Evolutionary conservation across 2,797 vertebrate species (phyloP).

Genomic region (Cyprinella venusta): DNA sequence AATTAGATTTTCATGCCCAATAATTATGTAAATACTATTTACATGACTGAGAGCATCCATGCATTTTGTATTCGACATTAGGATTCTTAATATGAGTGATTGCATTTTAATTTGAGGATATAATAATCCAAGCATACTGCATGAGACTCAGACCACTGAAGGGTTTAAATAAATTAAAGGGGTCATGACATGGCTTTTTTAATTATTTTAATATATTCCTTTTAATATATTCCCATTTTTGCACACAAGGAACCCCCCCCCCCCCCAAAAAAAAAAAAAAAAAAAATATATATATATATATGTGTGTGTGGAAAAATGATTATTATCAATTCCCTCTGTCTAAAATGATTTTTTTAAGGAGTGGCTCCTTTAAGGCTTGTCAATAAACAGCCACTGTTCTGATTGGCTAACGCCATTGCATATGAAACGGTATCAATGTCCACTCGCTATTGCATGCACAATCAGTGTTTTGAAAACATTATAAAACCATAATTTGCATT

Average conservation of each 20-base stretch:
- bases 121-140: constrained; percentile 50
- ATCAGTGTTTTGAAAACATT: too few species aligned
- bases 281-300: too few species aligned
- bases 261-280: too few species aligned
- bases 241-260: too few species aligned
- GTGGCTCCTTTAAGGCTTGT: too few species aligned
- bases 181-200: background rate
- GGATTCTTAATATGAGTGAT: constrained; percentile 59
- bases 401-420: too few species aligned
- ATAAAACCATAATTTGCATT: too few species aligned
- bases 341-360: background rate
- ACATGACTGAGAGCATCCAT: constrained; percentile 51
- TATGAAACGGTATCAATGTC: too few species aligned
- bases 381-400: too few species aligned
- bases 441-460: too few species aligned
- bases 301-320: background rate
- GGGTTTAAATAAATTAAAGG: constrained; percentile 45
- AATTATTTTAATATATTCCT: background rate
- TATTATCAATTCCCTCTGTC: background rate
- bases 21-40: constrained; percentile 61
- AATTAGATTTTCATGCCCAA: constrained; percentile 44
- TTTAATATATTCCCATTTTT: background rate
- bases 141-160: constrained; percentile 50
- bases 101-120: constrained; percentile 63
- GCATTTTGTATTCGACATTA: constrained; percentile 40